A percentile compares a stretch with the other conserved stretches of the same genome.
Conservation (phyloP, 2,888 invertebrate genomes). For the Trichopoda pennipes region DNA sequence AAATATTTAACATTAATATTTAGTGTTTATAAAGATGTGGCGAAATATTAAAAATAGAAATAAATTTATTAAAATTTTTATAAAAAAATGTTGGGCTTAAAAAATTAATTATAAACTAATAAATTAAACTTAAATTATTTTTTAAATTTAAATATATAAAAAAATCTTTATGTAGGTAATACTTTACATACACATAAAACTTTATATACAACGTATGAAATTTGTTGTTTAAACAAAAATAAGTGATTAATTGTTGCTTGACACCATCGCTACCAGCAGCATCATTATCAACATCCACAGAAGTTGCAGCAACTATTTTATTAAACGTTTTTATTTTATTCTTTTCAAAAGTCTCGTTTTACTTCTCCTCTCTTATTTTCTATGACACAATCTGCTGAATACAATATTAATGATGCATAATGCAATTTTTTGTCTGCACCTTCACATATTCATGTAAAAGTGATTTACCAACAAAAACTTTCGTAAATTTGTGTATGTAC, state of each 20-base stretch:
- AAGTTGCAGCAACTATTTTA: constrained; percentile 48
- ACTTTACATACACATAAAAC: background rate
- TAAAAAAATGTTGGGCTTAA: no score
- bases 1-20: no score
- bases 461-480: constrained; percentile 3
- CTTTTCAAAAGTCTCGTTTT: constrained; percentile 41
- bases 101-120: no score
- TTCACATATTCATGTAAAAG: constrained; percentile 54
- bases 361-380: constrained; percentile 14
- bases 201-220: background rate
- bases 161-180: background rate
- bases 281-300: constrained; percentile 38
- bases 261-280: constrained; percentile 70
- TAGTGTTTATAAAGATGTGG: no score
- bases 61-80: no score
- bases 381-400: constrained; percentile 57
- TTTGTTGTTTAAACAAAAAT: constrained; percentile 76
- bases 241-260: constrained; percentile 78
- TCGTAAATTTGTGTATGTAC: background rate
- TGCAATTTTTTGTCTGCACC: constrained; percentile 47
- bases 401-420: constrained; percentile 68
- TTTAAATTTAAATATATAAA: no score
- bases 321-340: constrained; percentile 49
- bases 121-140: no score
- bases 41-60: no score